Percentiles rank a stretch among this genome's conserved stretches.
Evolutionary conservation across 2,888 invertebrate genomes (phyloP).

Genomic region (Cataglyphis altisquamis): DNA sequence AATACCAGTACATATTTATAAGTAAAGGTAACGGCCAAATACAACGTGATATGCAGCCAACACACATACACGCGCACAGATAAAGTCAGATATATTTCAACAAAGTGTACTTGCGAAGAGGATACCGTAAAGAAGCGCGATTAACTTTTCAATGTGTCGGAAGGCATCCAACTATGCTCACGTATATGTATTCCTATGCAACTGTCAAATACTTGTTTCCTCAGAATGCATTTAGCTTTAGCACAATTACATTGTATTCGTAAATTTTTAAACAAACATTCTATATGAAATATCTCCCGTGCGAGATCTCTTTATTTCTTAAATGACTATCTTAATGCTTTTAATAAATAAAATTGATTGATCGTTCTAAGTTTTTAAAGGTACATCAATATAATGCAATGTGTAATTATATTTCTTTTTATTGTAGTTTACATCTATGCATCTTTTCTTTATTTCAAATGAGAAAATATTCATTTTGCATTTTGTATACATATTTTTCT

Average conservation of each 20-base stretch:
- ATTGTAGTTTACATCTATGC: too few species aligned
- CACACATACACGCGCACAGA: not conserved
- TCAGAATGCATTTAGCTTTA: not conserved
- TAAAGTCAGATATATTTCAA: conserved; percentile 36
- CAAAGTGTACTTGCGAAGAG: conserved; percentile 29
- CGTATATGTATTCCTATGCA: not conserved
- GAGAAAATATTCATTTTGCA: not conserved
- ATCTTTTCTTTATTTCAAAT: too few species aligned
- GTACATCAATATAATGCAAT: too few species aligned
- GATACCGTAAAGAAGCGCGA: conserved; percentile 64
- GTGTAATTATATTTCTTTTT: too few species aligned
- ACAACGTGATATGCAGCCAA: conserved; percentile 26
- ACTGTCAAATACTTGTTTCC: not conserved
- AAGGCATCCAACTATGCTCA: conserved; percentile 61
- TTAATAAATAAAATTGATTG: too few species aligned
- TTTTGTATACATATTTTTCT: not conserved
- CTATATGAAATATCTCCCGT: not conserved
- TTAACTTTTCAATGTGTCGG: conserved; percentile 71
- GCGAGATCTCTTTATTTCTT: too few species aligned
- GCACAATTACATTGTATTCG: not conserved
- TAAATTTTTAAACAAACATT: not conserved
- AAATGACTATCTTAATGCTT: too few species aligned
- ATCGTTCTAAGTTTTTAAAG: too few species aligned
- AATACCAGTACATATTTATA: conserved; percentile 31
- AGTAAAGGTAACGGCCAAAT: conserved; percentile 46